Conservation (phyloP, 2,797 vertebrate species). For the Micrastur ruficollis region DNA sequence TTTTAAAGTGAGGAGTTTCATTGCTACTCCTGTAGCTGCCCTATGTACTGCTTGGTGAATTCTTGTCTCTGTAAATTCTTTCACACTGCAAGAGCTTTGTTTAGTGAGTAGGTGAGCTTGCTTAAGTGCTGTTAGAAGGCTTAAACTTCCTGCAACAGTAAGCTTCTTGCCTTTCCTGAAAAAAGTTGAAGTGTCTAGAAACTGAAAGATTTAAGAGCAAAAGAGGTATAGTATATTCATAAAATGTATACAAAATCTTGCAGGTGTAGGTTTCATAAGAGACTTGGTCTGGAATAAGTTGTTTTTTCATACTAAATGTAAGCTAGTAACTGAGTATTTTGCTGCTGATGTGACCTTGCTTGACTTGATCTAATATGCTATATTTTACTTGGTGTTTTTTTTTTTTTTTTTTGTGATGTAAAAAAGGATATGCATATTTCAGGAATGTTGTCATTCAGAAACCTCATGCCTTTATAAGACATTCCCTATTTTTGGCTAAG, state of each 20-base stretch:
- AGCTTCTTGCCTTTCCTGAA: not conserved
- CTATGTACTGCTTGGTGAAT: not conserved
- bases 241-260: not conserved
- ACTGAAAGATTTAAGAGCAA: not conserved
- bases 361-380: not conserved
- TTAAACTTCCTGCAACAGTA: not conserved
- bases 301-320: not conserved
- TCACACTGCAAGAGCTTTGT: not conserved
- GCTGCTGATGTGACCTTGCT: not conserved
- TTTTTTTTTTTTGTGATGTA: not conserved
- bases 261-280: not conserved
- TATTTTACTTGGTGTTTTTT: not conserved
- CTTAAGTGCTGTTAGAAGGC: not conserved
- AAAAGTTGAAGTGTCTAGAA: not conserved
- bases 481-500: not conserved
- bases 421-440: slow-evolving; percentile 16
- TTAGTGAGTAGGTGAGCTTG: not conserved
- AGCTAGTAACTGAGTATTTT: not conserved
- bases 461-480: not conserved
- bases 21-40: not conserved
- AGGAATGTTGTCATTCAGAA: slow-evolving; percentile 11
- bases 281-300: not conserved
- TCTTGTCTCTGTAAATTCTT: not conserved
- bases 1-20: not conserved
- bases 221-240: not conserved